Evolutionary conservation across 37 sponge, comb jelly and placozoan species (phyloP), one percentile per base, ranked within the genome.

Genomic region (Chondrosia reniformis): DNA sequence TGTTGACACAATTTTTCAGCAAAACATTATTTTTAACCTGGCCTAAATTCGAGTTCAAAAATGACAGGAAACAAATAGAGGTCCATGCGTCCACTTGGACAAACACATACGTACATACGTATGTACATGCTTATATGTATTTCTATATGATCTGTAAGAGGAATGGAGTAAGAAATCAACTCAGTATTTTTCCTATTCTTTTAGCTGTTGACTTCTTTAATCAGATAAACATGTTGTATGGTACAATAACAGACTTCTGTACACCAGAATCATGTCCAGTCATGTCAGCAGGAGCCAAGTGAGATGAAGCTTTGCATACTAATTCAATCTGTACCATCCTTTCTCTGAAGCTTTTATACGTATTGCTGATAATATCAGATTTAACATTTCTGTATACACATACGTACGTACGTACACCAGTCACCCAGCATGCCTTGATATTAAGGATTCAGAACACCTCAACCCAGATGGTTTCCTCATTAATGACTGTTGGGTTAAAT

Each of bases 151-250:
- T 12, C 54, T 19, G n/a, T n/a, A n/a, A n/a, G 12, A 17, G 15
- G 15, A 12, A 17, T 49, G 54, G 17, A 19, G 54, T 49, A 19
- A 17, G 54, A 12, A 49, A 19, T 12, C 54, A 49, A 19, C 27
- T 3, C 52, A 49, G 15, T 49, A 19, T 10, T 49, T 19, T 49
- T 10, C 15, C 33, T 46, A 45, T 79, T 34, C 52, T 31, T 86
- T 45, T 63, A 96, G 97, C 99, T 73, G 96, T 98, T 24, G 99
- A 98, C 80, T 98, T 98, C 84, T 98, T 96, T 65, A 98, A 98
- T 42, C 99, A 98, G 86, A 98, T 98, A 66, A 95, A 98, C 82
- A 98, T 98, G 99, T 79, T 98, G 67, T 98, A 95, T 55, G 99
- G 99, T 0, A 98, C 99, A 0, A 93, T 98, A 31, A 95, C 97